Conservation (phyloP, 2,113 vertebrate genomes). For the Henicopernis longicauda region DNA sequence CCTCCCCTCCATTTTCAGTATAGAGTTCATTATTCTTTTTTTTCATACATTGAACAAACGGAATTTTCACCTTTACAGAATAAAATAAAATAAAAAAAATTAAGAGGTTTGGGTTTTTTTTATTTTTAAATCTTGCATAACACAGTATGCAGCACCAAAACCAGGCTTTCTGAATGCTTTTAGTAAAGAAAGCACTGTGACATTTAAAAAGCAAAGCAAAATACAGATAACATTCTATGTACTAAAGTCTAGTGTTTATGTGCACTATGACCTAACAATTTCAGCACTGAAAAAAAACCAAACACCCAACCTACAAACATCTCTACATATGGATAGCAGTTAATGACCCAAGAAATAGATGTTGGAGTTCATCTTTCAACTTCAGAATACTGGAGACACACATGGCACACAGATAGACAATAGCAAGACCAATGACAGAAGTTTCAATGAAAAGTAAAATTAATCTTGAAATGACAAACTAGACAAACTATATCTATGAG, state of each 20-base stretch:
- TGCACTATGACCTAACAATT: neutral
- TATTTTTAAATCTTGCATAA: neutral
- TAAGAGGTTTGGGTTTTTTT: neutral
- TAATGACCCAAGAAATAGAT: neutral
- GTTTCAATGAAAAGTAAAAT: neutral
- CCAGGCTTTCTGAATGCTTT: neutral
- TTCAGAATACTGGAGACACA: neutral
- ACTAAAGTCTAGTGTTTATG: neutral
- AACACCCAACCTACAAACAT: neutral
- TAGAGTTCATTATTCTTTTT: neutral
- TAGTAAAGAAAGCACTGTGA: neutral
- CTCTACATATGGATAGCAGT: neutral
- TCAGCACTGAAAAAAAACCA: neutral
- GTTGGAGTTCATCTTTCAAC: neutral
- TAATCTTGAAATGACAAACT: neutral
- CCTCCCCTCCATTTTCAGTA: neutral
- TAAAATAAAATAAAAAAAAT: neutral
- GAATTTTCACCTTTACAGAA: neutral
- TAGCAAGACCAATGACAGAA: neutral
- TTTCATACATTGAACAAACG: neutral
- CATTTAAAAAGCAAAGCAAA: conserved; percentile 21
- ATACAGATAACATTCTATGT: neutral
- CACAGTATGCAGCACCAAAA: neutral
- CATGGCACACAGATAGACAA: neutral
- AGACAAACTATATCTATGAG: neutral